phyloP scores from a whole-genome alignment of 1,140 invertebrate genomes.

The Drosophila melanica region DNA sequence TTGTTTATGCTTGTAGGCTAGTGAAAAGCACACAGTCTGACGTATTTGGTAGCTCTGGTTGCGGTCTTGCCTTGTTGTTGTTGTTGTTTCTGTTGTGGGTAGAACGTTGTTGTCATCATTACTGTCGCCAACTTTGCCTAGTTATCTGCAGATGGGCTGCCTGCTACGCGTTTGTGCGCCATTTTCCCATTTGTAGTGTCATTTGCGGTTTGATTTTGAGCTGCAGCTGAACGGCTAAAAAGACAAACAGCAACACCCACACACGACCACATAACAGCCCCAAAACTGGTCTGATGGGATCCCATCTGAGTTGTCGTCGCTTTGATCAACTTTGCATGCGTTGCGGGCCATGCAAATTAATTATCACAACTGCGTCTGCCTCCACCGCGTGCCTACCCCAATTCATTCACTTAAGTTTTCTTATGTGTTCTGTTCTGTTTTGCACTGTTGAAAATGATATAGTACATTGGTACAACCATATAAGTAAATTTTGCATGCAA shows the following conservation, averaged over 20 bases:
- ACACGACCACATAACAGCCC: conserved; percentile 12
- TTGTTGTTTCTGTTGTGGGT: conserved; percentile 39
- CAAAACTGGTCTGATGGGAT: background rate
- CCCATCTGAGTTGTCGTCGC: conserved; percentile 4
- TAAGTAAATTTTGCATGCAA: background rate
- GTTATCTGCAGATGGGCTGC: conserved; percentile 24
- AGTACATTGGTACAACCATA: conserved; percentile 1
- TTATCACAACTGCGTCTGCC: conserved; percentile 43
- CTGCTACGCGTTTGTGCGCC: conserved; percentile 30
- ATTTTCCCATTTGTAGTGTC: conserved; percentile 66
- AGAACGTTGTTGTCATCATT: conserved; percentile 42
- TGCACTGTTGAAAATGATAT: background rate
- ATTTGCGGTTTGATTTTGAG: conserved; percentile 73
- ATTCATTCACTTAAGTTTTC: background rate
- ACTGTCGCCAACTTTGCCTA: conserved; percentile 43
- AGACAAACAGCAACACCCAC: background rate
- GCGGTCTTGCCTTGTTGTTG: conserved; percentile 35
- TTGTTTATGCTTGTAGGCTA: conserved; percentile 59
- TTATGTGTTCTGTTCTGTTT: background rate
- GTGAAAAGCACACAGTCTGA: conserved; percentile 43
- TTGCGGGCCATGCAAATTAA: conserved; percentile 57
- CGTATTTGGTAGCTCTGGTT: conserved; percentile 62
- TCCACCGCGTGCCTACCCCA: background rate
- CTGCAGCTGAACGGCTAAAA: background rate
- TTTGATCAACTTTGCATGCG: conserved; percentile 52